These are phyloP conservation scores for Xyrichtys novacula DNA, from an alignment of 2,797 vertebrate genomes.

Conservation along the genomic window DNA sequence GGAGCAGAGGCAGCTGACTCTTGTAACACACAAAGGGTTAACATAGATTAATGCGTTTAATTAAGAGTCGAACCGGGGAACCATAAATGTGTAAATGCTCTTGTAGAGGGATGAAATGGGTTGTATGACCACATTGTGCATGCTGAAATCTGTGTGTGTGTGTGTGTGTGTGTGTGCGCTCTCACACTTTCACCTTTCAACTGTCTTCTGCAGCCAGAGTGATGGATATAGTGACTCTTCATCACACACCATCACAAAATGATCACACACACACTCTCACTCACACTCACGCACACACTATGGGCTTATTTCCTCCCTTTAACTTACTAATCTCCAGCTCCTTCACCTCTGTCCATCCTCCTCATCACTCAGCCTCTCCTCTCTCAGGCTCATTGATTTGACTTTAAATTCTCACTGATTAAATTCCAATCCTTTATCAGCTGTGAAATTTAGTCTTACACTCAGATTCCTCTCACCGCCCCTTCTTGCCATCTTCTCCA, in stretches of 20 bases:
- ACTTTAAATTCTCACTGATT: slow-evolving; percentile 61
- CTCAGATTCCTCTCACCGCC: no score
- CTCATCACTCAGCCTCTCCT: slow-evolving; percentile 30
- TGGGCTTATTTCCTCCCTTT: slow-evolving; percentile 36
- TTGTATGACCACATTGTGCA: slow-evolving; percentile 10
- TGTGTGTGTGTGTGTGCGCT: slow-evolving; percentile 11
- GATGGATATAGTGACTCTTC: slow-evolving; percentile 50
- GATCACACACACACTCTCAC: background rate
- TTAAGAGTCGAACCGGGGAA: slow-evolving; percentile 46
- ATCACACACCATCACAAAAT: slow-evolving; percentile 23
- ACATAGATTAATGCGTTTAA: slow-evolving; percentile 65
- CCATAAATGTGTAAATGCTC: slow-evolving; percentile 35
- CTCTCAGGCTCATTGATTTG: slow-evolving; percentile 48
- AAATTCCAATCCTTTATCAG: slow-evolving; percentile 64
- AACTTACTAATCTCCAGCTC: slow-evolving; percentile 52
- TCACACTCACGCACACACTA: background rate
- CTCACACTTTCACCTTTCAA: slow-evolving; percentile 58
- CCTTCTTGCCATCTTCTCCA: no score
- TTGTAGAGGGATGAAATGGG: slow-evolving; percentile 8
- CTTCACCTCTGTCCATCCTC: slow-evolving; percentile 42
- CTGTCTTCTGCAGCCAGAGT: slow-evolving; percentile 52
- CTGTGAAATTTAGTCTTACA: slow-evolving; percentile 67
- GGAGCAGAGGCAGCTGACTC: slow-evolving; percentile 44
- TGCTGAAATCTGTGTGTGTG: background rate
- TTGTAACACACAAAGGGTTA: slow-evolving; percentile 49